phyloP scores from a whole-genome alignment of 2,113 vertebrate genomes.

The Neoarius graeffei region DNA sequence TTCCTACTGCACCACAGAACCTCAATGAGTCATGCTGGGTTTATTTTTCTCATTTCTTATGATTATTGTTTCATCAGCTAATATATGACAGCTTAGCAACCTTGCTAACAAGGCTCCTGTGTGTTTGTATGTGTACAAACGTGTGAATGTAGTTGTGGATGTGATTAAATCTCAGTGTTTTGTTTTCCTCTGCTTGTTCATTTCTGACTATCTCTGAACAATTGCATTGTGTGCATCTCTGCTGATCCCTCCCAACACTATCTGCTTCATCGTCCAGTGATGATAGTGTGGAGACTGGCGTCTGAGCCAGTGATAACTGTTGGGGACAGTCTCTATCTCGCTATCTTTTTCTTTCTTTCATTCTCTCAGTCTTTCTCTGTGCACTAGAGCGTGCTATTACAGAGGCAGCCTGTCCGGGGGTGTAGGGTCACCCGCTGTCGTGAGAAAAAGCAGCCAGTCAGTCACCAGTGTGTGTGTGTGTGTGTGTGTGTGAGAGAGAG shows the following conservation, averaged over 20 bases:
- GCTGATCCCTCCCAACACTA: constrained; percentile 52
- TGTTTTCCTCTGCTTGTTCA: constrained; percentile 40
- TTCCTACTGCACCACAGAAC: constrained; percentile 31
- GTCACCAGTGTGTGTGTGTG: constrained; percentile 54
- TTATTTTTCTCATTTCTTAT: constrained; percentile 25
- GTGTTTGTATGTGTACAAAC: not conserved
- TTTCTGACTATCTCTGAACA: constrained; percentile 58
- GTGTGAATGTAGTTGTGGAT: not conserved
- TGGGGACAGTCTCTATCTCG: constrained; percentile 56
- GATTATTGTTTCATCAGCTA: constrained; percentile 21
- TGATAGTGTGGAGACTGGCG: constrained; percentile 63
- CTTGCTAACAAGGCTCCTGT: not conserved
- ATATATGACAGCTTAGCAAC: not conserved
- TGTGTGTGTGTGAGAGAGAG: constrained; percentile 6
- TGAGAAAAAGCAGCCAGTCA: constrained; percentile 68
- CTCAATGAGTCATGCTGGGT: constrained; percentile 9
- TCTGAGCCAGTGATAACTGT: constrained; percentile 61
- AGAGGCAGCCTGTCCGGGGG: constrained; percentile 61
- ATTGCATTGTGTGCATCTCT: constrained; percentile 43
- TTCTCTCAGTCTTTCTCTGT: constrained; percentile 55
- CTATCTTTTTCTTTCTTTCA: constrained; percentile 55
- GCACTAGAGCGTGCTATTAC: constrained; percentile 61
- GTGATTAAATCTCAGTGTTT: constrained; percentile 47
- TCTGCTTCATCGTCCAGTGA: constrained; percentile 67
- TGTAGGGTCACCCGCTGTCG: constrained; percentile 52